Conservation (phyloP, 2,888 invertebrate genomes). For the Piscicola geometra region DNA sequence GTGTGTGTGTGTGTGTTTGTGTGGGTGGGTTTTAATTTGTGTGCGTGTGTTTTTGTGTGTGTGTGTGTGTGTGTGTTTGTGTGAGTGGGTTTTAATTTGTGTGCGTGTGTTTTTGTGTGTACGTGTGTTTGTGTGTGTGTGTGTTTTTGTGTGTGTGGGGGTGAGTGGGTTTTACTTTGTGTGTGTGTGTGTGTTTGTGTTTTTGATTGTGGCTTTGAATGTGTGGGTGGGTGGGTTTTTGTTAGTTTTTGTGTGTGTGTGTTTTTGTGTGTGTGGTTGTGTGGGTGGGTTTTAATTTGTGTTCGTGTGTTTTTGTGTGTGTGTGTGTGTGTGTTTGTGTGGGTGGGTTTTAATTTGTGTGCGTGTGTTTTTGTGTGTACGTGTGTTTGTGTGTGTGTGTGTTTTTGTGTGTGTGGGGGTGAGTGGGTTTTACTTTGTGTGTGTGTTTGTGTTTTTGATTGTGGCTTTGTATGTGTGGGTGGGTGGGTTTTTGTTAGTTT, state of each 20-base stretch:
- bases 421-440: neutral
- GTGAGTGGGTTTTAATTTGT: too few relatives aligned
- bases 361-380: constrained; percentile 91
- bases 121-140: neutral
- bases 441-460: neutral
- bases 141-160: neutral
- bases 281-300: neutral
- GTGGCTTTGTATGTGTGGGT: too few relatives aligned
- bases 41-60: constrained; percentile 62
- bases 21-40: neutral
- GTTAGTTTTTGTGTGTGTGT: constrained; percentile 60
- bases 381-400: constrained; percentile 40
- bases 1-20: neutral
- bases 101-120: constrained; percentile 29
- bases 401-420: constrained; percentile 25
- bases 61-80: constrained; percentile 58
- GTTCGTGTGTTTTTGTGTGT: constrained; percentile 17
- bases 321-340: neutral
- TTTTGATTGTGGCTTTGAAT: constrained; percentile 23
- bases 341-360: too few relatives aligned
- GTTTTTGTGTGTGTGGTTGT: constrained; percentile 58
- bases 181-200: neutral
- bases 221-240: neutral
- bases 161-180: constrained; percentile 70
- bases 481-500: constrained; percentile 63